phyloP scores from a whole-genome alignment of 2,797 vertebrate species.

The Gallinago stenura region DNA sequence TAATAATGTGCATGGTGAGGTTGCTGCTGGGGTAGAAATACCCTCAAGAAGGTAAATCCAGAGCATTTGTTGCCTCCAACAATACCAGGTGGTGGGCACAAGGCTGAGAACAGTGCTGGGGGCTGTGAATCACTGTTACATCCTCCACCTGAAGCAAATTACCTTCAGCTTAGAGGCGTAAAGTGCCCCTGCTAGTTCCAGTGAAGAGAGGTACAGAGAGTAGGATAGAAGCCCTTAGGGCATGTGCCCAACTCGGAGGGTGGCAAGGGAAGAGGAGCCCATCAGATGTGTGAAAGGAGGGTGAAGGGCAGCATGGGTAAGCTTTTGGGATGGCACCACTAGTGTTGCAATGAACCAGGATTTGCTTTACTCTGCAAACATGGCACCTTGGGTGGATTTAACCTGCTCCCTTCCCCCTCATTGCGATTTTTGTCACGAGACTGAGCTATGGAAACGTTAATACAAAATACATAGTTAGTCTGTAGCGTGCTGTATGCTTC shows the following conservation, averaged over 20 bases:
- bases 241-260: background rate
- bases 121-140: background rate
- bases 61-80: accelerated
- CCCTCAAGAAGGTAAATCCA: background rate
- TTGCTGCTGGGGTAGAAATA: background rate
- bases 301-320: background rate
- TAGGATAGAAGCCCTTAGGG: background rate
- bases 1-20: accelerated
- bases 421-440: background rate
- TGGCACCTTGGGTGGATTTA: background rate
- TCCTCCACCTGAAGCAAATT: background rate
- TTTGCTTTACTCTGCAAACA: background rate
- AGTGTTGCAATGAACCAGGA: background rate
- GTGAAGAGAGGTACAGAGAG: background rate
- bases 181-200: background rate
- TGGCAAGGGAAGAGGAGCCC: background rate
- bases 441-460: background rate
- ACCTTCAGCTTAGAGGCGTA: background rate
- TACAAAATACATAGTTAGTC: background rate
- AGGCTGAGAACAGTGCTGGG: background rate
- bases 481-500: accelerated
- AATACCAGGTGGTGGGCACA: background rate
- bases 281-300: no score
- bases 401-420: background rate
- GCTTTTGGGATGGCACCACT: background rate